phyloP scores from a whole-genome alignment of 1,140 invertebrate genomes.

The Psilanteris sp. region DNA sequence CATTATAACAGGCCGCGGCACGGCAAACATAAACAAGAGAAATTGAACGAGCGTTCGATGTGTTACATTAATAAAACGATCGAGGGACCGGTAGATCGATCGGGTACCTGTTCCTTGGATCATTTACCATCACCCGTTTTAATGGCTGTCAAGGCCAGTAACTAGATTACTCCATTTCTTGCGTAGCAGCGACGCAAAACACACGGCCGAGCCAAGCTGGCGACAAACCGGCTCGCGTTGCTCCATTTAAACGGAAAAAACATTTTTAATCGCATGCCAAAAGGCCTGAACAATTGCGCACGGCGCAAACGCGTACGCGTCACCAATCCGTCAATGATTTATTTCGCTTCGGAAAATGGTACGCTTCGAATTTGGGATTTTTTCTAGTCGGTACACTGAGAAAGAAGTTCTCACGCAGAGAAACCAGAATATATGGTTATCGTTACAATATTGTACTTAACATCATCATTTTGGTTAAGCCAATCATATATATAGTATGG shows the following conservation, averaged over 20 bases:
- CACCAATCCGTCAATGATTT: too few relatives aligned
- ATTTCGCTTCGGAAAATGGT: too few relatives aligned
- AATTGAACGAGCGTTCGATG: constrained; percentile 52
- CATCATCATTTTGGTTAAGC: too few relatives aligned
- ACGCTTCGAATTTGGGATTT: too few relatives aligned
- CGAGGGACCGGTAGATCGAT: constrained; percentile 59
- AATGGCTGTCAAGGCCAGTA: constrained; percentile 74
- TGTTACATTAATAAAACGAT: constrained; percentile 62
- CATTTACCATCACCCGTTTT: constrained; percentile 62
- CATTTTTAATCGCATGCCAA: constrained; percentile 30
- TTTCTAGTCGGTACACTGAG: too few relatives aligned
- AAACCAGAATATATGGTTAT: too few relatives aligned
- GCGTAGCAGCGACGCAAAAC: constrained; percentile 45
- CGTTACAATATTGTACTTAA: too few relatives aligned
- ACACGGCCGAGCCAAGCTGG: constrained; percentile 22
- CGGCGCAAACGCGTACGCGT: too few relatives aligned
- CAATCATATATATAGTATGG: too few relatives aligned
- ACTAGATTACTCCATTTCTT: constrained; percentile 73
- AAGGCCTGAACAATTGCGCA: constrained; percentile 23
- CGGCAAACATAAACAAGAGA: constrained; percentile 58
- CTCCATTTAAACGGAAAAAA: constrained; percentile 40
- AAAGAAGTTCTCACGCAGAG: too few relatives aligned
- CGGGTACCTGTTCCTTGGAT: constrained; percentile 55
- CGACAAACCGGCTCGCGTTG: constrained; percentile 60
- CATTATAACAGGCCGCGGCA: constrained; percentile 66